phyloP scores from a whole-genome alignment of 2,797 vertebrate species.

The Poeciliopsis turneri region DNA sequence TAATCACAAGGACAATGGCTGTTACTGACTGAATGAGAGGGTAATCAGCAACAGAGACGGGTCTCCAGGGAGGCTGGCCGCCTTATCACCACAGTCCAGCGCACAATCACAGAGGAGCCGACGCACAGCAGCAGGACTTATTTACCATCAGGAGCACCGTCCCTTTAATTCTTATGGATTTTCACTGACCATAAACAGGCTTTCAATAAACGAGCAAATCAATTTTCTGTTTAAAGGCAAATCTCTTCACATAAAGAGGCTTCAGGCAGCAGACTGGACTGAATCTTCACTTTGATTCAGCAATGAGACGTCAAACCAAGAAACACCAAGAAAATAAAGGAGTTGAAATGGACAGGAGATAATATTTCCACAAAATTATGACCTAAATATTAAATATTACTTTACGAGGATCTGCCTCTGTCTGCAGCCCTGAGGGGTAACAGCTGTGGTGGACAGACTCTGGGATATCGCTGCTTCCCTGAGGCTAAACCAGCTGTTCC shows the following conservation, averaged over 20 bases:
- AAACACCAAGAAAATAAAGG: not conserved
- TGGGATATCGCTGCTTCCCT: not conserved
- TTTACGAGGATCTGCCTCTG: not conserved
- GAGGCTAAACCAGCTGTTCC: slow-evolving; percentile 9
- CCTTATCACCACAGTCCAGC: slow-evolving; percentile 62
- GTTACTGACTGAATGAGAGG: slow-evolving; percentile 41
- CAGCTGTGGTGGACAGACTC: slow-evolving; percentile 8
- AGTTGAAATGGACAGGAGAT: not conserved
- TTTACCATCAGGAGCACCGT: slow-evolving; percentile 29
- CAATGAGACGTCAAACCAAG: not conserved
- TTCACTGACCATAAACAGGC: slow-evolving; percentile 10
- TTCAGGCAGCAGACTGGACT: not conserved
- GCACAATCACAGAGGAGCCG: slow-evolving; percentile 7
- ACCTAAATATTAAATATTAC: not conserved
- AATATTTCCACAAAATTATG: not conserved
- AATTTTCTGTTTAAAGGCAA: not conserved
- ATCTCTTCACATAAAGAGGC: not conserved
- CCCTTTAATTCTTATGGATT: slow-evolving; percentile 32
- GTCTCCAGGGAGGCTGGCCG: slow-evolving; percentile 33
- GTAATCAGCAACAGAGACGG: slow-evolving; percentile 38
- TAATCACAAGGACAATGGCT: slow-evolving; percentile 50
- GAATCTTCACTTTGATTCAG: not conserved
- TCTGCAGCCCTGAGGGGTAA: not conserved
- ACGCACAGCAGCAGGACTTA: slow-evolving; percentile 27
- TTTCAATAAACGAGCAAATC: not conserved